Evolutionary conservation across 2,113 vertebrate species (phyloP).

Genomic region (Zootoca vivipara): DNA sequence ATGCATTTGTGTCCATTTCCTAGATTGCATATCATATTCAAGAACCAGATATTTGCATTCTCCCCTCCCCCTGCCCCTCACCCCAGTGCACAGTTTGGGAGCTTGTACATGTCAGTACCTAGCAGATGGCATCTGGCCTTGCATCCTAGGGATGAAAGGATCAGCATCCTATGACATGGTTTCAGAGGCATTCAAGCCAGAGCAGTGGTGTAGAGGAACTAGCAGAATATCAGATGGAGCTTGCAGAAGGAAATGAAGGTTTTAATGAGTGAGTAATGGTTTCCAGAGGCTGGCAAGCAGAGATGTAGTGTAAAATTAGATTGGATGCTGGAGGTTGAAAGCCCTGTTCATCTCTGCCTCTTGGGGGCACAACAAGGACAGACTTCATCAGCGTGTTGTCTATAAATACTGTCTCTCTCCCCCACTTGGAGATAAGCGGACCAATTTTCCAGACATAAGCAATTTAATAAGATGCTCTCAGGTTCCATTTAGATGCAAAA

Average conservation of each 20-base stretch:
- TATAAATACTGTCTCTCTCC: constrained; percentile 7
- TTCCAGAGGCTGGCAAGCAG: constrained; percentile 18
- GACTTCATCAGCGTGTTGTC: constrained; percentile 7
- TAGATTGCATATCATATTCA: neutral
- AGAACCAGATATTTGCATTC: neutral
- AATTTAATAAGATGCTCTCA: constrained; percentile 13
- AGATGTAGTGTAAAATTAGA: constrained; percentile 4
- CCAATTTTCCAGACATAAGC: constrained; percentile 22
- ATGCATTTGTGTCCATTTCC: neutral
- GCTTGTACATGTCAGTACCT: neutral
- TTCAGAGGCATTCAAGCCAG: neutral
- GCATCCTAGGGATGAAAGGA: neutral
- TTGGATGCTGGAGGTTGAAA: constrained; percentile 12
- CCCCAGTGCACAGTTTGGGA: neutral
- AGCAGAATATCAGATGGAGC: constrained; percentile 8
- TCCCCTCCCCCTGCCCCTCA: neutral
- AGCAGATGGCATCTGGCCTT: neutral
- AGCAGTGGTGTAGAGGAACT: neutral
- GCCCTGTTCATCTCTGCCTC: neutral
- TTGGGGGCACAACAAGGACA: constrained; percentile 4
- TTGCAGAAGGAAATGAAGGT: neutral
- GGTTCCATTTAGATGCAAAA: constrained; percentile 9
- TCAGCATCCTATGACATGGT: neutral
- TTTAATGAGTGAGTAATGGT: constrained; percentile 21
- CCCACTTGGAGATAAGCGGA: constrained; percentile 13